Base-by-base conservation (phyloP, 1,140 invertebrate species). In the Drosophila parvula region DNA sequence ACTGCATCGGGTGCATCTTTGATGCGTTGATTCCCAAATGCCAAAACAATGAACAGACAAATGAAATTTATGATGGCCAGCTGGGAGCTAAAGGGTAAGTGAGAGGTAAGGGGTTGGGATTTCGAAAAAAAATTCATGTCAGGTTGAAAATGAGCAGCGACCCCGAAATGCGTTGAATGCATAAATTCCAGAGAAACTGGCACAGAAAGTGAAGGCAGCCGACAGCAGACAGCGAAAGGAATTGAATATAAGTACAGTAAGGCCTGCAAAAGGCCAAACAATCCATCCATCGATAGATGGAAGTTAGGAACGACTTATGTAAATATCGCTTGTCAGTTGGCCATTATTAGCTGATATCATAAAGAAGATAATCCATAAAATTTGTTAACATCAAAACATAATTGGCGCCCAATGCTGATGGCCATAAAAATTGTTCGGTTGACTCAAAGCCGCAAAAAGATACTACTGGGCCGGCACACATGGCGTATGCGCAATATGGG, bases 1-100 rank as follows among this genome's bases (percentile, higher is more conserved):
- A 57, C 45, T 56, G 61, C 47, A 67, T 56, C 30, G 34, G 6
- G 12, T 14, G 14, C 47, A 69, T 50, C 38, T 41, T 41, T 74
- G 74, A 76, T 77, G 74, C 74, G 64, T 68, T 78, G 74, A 78
- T 78, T 77, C 51, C 12, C 44, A 61, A 30, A 76, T 28, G 74
- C 74, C 74, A 78, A 78, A 78, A 78, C 64, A 77, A 62, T 61
- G 64, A 77, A 56, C 56, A 62, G 32, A 41, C 30, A 74, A 63
- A 63, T 74, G 68, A 34, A 59, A 71, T 71, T 71, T 71, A 71
- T 71, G 69, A 71, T 57, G 64, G 56, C 68, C 71, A 41, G 57
- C 36, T 55, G 40, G 32, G 22, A 22, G 22, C 22, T 22, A 22
- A 22, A 22, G 12, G 28, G 43, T 12, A 30, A 22, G 28, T 12